Percentiles rank a stretch among this genome's conserved stretches.
Conservation (phyloP, 2,113 vertebrate species). For the Phycodurus eques region DNA sequence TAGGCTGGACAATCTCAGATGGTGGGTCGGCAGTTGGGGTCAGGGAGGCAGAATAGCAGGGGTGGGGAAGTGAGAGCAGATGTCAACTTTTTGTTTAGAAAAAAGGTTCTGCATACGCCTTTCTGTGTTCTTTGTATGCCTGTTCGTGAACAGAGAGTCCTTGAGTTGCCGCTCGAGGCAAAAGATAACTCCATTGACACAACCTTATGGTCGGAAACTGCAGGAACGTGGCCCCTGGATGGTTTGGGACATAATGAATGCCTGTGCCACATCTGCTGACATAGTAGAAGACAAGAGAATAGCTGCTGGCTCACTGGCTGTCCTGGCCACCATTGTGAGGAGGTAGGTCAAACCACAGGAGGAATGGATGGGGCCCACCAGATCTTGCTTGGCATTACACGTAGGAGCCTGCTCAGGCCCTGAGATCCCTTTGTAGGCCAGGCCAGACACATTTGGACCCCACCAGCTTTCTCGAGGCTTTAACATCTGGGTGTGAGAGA, state of each 20-base stretch:
- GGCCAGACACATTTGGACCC: constrained; percentile 1
- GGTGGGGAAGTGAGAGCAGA: not conserved
- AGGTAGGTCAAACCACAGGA: not conserved
- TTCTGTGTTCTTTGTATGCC: not conserved
- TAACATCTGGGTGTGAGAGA: not conserved
- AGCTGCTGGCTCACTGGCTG: not conserved
- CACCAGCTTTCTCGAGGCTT: not conserved
- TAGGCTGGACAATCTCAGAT: too few relatives aligned
- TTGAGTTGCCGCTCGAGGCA: not conserved
- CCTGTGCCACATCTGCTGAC: not conserved
- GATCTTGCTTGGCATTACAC: not conserved
- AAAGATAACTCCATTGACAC: too few relatives aligned
- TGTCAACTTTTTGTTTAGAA: not conserved
- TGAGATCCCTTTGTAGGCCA: not conserved
- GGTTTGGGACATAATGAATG: not conserved
- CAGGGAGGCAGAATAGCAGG: not conserved
- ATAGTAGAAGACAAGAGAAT: not conserved
- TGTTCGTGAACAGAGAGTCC: not conserved
- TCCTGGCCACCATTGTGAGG: constrained; percentile 4
- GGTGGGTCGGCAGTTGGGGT: not conserved
- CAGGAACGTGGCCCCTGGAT: too few relatives aligned
- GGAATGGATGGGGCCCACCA: not conserved
- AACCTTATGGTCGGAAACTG: too few relatives aligned
- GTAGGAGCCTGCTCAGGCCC: not conserved
- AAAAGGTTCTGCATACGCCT: not conserved